These are phyloP conservation scores for Epirrhoe tristata DNA, from an alignment of 2,888 invertebrate genomes.

Conservation along the genomic window DNA sequence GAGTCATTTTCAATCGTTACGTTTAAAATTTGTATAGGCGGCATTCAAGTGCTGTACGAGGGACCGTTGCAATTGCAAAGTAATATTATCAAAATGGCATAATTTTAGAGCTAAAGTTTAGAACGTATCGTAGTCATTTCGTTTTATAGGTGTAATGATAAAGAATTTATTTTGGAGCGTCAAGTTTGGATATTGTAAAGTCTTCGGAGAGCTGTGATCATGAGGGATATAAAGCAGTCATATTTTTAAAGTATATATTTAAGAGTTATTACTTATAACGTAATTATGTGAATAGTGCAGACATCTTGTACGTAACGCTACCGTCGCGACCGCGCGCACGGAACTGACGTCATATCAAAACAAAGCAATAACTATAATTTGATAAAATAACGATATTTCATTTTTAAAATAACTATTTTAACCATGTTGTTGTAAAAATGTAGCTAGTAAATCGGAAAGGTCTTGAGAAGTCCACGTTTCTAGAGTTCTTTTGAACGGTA, in stretches of 20 bases:
- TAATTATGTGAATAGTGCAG: slow-evolving; percentile 73
- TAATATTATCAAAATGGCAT: slow-evolving; percentile 85
- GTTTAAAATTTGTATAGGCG: slow-evolving; percentile 80
- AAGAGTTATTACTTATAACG: slow-evolving; percentile 83
- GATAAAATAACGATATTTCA: slow-evolving; percentile 77
- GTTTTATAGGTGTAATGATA: slow-evolving; percentile 84
- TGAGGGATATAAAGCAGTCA: slow-evolving; percentile 84
- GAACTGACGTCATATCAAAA: slow-evolving; percentile 81
- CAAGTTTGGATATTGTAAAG: slow-evolving; percentile 82
- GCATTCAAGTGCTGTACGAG: slow-evolving; percentile 84
- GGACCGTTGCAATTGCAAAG: slow-evolving; percentile 86
- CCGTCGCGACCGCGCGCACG: slow-evolving; percentile 49
- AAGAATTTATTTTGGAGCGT: slow-evolving; percentile 85
- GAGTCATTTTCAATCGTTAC: slow-evolving; percentile 76
- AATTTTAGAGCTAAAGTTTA: slow-evolving; percentile 83
- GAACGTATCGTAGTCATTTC: slow-evolving; percentile 83
- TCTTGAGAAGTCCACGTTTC: slow-evolving; percentile 80
- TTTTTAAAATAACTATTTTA: slow-evolving; percentile 82
- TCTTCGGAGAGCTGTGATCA: slow-evolving; percentile 85
- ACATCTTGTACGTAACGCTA: slow-evolving; percentile 56
- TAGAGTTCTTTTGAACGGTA: slow-evolving; percentile 83
- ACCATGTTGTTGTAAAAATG: slow-evolving; percentile 82
- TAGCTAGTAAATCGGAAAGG: slow-evolving; percentile 82
- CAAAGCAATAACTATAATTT: slow-evolving; percentile 85
- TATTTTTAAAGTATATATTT: slow-evolving; percentile 83